phyloP scores from a whole-genome alignment of 2,113 vertebrate species.

The Silurus glanis region DNA sequence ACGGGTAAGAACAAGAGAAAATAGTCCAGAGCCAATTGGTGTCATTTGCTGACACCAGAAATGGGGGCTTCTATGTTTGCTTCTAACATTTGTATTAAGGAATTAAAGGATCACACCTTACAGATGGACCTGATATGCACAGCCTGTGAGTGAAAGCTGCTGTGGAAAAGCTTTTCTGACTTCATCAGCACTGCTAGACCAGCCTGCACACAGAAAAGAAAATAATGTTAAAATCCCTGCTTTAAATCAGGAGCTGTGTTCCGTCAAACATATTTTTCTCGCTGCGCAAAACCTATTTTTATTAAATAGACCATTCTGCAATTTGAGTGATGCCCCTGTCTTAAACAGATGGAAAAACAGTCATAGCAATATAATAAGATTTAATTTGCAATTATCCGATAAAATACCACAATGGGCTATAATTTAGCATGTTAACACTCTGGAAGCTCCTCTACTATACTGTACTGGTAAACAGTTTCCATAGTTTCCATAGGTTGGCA shows the following conservation, averaged over 20 bases:
- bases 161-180: constrained; percentile 95
- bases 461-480: not conserved
- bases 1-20: not conserved
- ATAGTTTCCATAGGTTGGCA: not conserved
- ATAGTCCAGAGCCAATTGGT: not conserved
- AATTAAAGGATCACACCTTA: constrained; percentile 68
- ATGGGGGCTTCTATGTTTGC: not conserved
- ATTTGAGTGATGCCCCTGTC: not conserved
- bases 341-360: not conserved
- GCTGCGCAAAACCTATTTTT: not conserved
- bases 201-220: constrained; percentile 71
- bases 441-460: not conserved
- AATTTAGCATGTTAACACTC: not conserved
- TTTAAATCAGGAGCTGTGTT: not conserved
- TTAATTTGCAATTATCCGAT: not conserved
- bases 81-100: not conserved
- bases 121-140: constrained; percentile 92
- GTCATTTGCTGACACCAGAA: not conserved
- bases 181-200: constrained; percentile 91
- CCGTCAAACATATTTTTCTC: not conserved
- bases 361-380: not conserved
- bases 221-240: not conserved
- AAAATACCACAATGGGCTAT: not conserved
- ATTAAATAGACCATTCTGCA: not conserved
- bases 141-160: constrained; percentile 92